These are phyloP conservation scores for Drosophila sturtevanti DNA, from an alignment of 1,140 invertebrate species.

Conservation along the genomic window DNA sequence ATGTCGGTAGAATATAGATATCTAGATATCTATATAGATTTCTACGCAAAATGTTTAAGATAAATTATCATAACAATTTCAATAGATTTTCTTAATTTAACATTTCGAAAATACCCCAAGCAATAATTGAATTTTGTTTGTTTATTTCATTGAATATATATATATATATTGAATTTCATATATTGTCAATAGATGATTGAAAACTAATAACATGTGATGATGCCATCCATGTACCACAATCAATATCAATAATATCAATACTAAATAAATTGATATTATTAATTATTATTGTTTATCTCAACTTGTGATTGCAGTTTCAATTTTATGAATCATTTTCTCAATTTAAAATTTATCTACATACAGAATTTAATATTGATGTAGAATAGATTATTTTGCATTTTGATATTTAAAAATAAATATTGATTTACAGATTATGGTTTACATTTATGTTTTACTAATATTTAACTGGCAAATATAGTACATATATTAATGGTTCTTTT, in stretches of 20 bases:
- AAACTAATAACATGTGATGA: not conserved
- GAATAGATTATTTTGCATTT: conserved; percentile 3
- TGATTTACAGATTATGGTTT: too few relatives aligned
- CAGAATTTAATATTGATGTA: not conserved
- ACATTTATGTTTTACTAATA: too few relatives aligned
- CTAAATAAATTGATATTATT: not conserved
- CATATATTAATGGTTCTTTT: too few relatives aligned
- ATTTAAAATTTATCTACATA: not conserved
- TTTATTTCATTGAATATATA: not conserved
- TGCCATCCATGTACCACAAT: too few relatives aligned
- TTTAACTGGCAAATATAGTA: too few relatives aligned
- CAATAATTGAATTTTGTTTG: not conserved
- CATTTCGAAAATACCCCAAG: not conserved
- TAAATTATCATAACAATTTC: not conserved
- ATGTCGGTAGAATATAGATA: not conserved
- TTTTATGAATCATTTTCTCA: not conserved
- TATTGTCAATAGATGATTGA: not conserved
- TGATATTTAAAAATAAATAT: too few relatives aligned
- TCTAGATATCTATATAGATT: not conserved
- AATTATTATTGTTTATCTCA: not conserved
- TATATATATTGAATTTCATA: not conserved
- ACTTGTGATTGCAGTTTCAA: not conserved
- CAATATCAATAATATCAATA: too few relatives aligned
- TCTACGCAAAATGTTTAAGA: not conserved
- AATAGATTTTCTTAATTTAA: not conserved